Conservation (phyloP, 2,888 invertebrate genomes). For the Eudemis profundana region DNA sequence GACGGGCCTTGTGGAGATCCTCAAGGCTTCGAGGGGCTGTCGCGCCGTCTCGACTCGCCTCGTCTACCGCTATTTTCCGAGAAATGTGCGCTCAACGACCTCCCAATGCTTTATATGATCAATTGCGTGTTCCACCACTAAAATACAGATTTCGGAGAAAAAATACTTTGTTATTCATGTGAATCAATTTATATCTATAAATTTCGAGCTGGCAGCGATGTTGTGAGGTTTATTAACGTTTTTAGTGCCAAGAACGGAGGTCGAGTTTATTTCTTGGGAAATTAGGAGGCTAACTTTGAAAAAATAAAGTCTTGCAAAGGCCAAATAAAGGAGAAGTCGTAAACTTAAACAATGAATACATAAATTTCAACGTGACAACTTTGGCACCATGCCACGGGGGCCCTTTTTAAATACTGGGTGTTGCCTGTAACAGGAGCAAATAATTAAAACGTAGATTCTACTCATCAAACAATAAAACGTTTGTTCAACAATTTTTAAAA, state of each 20-base stretch:
- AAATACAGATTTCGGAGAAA: constrained; percentile 12
- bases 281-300: not conserved
- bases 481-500: too few relatives aligned
- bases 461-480: too few relatives aligned
- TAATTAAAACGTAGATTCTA: too few relatives aligned
- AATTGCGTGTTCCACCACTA: constrained; percentile 23
- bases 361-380: too few relatives aligned
- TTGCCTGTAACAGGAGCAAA: too few relatives aligned
- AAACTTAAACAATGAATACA: too few relatives aligned
- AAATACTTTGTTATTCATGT: constrained; percentile 20
- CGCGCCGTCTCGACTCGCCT: constrained; percentile 22
- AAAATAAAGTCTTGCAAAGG: too few relatives aligned
- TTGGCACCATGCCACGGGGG: too few relatives aligned
- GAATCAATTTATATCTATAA: constrained; percentile 22
- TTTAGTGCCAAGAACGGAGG: not conserved
- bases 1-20: constrained; percentile 15
- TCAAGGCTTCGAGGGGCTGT: constrained; percentile 2
- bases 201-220: constrained; percentile 1
- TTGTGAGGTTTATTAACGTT: not conserved
- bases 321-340: too few relatives aligned
- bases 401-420: too few relatives aligned
- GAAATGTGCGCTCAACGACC: constrained; percentile 18
- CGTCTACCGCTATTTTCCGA: constrained; percentile 32
- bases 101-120: constrained; percentile 20
- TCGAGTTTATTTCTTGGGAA: not conserved